Evolutionary conservation across 2,888 invertebrate species (phyloP).

Genomic region (Clistopyga incitator): DNA sequence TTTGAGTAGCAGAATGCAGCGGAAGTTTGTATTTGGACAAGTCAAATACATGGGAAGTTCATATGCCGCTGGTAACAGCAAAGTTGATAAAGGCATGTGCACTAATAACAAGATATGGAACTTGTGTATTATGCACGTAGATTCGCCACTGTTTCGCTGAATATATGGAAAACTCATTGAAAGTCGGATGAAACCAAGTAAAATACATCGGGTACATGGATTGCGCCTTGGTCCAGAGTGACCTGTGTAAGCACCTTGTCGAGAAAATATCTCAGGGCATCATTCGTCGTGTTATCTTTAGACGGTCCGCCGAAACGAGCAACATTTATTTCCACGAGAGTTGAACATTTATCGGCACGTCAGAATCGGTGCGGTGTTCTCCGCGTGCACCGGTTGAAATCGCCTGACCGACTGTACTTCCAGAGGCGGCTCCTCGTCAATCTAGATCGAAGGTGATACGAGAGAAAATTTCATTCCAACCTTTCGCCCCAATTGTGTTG

Average conservation of each 20-base stretch:
- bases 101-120: neutral
- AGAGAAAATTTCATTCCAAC: neutral
- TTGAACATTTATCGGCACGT: conserved; percentile 36
- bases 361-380: neutral
- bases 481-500: neutral
- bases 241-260: neutral
- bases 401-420: conserved; percentile 1
- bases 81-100: neutral
- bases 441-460: neutral
- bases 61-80: too few species aligned
- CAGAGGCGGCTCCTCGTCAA: neutral
- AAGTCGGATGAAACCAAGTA: neutral
- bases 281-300: conserved; percentile 50
- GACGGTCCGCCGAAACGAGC: conserved; percentile 23
- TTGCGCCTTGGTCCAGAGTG: neutral
- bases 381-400: neutral
- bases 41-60: too few species aligned
- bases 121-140: neutral
- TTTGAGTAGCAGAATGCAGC: too few species aligned
- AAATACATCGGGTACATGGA: neutral
- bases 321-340: conserved; percentile 24
- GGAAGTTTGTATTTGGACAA: too few species aligned
- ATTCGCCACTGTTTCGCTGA: neutral
- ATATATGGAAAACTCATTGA: neutral
- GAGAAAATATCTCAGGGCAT: conserved; percentile 35